phyloP scores from a whole-genome alignment of 37 sponge, comb jelly and placozoan species.

The Tethya wilhelma region DNA sequence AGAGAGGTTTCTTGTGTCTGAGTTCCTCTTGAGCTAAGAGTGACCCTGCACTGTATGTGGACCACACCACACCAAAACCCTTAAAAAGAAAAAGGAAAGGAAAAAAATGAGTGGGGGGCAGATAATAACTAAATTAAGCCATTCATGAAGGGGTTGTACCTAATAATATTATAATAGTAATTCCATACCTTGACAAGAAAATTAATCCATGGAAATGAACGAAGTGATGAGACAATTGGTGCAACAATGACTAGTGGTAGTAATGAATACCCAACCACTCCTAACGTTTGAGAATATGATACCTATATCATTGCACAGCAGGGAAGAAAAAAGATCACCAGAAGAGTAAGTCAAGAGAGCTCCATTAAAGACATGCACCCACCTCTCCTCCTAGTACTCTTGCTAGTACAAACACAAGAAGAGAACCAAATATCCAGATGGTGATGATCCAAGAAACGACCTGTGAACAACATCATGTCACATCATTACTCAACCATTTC shows the following conservation, averaged over 20 bases:
- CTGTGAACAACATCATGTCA: constrained; percentile 37
- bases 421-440: constrained; percentile 89
- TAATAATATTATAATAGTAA: not conserved
- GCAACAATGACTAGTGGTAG: constrained; percentile 81
- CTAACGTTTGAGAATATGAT: constrained; percentile 78
- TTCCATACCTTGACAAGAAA: constrained; percentile 58
- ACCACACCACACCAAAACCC: constrained; percentile 88
- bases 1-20: constrained; percentile 75
- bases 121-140: not conserved
- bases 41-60: constrained; percentile 89
- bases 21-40: constrained; percentile 80
- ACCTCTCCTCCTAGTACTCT: constrained; percentile 94
- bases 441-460: constrained; percentile 94
- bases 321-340: not conserved
- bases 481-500: not conserved
- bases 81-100: constrained; percentile 3
- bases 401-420: constrained; percentile 80
- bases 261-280: constrained; percentile 88
- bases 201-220: constrained; percentile 41
- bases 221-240: constrained; percentile 65
- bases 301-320: constrained; percentile 46
- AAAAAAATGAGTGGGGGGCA: not conserved
- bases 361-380: not conserved
- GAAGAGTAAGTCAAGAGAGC: not conserved
- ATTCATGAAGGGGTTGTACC: not conserved